phyloP scores from a whole-genome alignment of 2,113 vertebrate genomes.

The Anhinga rufa region DNA sequence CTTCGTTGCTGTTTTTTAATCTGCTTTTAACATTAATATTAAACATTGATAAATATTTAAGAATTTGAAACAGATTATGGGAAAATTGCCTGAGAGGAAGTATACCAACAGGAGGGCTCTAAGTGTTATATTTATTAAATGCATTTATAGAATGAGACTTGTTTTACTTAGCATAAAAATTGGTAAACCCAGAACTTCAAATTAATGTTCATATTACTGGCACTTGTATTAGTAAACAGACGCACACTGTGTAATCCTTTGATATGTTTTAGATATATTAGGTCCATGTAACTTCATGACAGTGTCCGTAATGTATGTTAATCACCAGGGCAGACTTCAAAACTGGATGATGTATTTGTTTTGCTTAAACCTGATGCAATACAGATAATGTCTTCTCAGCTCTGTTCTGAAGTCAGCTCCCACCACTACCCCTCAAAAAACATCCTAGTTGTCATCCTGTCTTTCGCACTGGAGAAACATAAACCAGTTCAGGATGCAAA shows the following conservation, averaged over 20 bases:
- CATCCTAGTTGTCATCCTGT: neutral
- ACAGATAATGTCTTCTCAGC: neutral
- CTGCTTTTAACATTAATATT: conserved; percentile 33
- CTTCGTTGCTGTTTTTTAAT: neutral
- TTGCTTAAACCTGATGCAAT: neutral
- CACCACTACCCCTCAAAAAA: neutral
- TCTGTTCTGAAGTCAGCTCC: neutral
- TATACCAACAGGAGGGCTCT: neutral
- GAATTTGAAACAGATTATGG: neutral
- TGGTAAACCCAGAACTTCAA: neutral
- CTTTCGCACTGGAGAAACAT: neutral
- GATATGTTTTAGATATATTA: neutral
- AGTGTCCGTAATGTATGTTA: neutral
- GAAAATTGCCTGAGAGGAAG: neutral
- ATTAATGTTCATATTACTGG: neutral
- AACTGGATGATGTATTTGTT: neutral
- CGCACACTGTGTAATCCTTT: neutral
- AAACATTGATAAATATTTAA: conserved; percentile 44
- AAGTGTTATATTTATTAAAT: conserved; percentile 3
- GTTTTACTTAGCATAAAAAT: neutral
- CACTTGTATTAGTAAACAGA: neutral
- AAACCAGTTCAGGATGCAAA: neutral
- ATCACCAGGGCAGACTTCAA: neutral
- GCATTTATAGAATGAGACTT: neutral
- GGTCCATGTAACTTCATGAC: neutral